Evolutionary conservation across 2,113 vertebrate genomes (phyloP), one percentile per base, ranked within the genome.

Genomic region (Zosterops hypoxanthus): DNA sequence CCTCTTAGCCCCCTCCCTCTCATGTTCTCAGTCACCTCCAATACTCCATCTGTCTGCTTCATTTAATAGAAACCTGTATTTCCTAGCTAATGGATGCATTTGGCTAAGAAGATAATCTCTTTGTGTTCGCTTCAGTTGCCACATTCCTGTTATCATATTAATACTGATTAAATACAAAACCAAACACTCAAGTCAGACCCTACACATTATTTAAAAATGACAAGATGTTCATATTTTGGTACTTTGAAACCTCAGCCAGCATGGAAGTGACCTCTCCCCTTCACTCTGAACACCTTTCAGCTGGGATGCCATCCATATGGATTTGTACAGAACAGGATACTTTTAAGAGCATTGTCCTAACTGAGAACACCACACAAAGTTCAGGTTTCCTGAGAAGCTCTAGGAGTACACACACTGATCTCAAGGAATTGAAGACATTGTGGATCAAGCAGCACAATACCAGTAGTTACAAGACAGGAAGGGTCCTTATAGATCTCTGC

Each of bases 101-200:
- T 86, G 88, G 91, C 82, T 78, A 83, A 83, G 86, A 64, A 94
- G 93, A 97, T 97, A 97, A 94, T 94, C 90, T 97, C 95, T 92
- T 90, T 81, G 85, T 92, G 88, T 59, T 95, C 44, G 46, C 93
- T 93, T 94, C 59, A 97, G 86, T 93, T 97, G 93, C 94, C 94
- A 96, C 97, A 95, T 97, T 96, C 95, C 84, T 93, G 84, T 96
- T 98, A 97, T 96, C 97, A 86, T 96, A 97, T 96, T 97, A 97
- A 97, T 96, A 83, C 92, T 96, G 97, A 97, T 96, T 97, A 97
- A 97, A 97, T 89, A 94, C 17, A 2, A 97, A 97, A 84, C 87
- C 78, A 53, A 95, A 72, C 73, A 44, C 64, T 91, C 70, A 93
- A 96, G 93, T 68, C 87, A 79, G 96, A 94, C 91, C 91, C 59